Evolutionary conservation across 2,888 invertebrate species (phyloP), one percentile per base, ranked within the genome.

Genomic region (Portevinia maculata): DNA sequence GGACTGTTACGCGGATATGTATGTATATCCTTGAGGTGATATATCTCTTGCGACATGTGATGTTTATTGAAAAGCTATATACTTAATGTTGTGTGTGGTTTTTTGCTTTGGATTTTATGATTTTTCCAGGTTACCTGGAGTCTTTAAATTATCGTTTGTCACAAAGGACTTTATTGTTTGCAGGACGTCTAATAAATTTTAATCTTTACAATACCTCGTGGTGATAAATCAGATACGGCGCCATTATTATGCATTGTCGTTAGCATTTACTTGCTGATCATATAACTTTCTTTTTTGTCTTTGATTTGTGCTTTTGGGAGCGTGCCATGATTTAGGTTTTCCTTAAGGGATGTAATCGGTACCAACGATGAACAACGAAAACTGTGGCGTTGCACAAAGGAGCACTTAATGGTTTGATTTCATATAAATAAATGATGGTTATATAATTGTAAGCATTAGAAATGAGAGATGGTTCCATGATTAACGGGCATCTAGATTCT

Each of bases 61-160:
- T 76, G 81, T 81, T 81, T 81, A 81, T 81, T 81, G 81, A 81
- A 76, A 81, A 81, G 76, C 70, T 79, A 24, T 5, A 2, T 24
- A 24, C 24, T 5, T 13, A 59, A 75, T 70, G 75, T 44, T 75
- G 21, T 50, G 67, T 55, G 57, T 60, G 34, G 39, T 13, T 62
- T 81, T 76, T 3, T 81, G 64, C 65, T 81, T 71, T 71, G 70
- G 76, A 76, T 76, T 81, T 81, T 81, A 76, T 81, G 81, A 71
- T 76, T 52, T 81, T 71, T 65, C 55, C 76, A 76, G 76, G 81
- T 79, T 69, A 52, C 55, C 37, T 28, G 3, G 44, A 21, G 37
- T 15, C 53, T 39, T 57, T 32, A 62, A 17, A 52, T 62, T 70
- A n/a, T 19, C 19, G 9, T 9, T 24, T 24, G 8, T 28, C 39